Evolutionary conservation across 2,113 vertebrate species (phyloP).

Genomic region (Anseranas semipalmata): DNA sequence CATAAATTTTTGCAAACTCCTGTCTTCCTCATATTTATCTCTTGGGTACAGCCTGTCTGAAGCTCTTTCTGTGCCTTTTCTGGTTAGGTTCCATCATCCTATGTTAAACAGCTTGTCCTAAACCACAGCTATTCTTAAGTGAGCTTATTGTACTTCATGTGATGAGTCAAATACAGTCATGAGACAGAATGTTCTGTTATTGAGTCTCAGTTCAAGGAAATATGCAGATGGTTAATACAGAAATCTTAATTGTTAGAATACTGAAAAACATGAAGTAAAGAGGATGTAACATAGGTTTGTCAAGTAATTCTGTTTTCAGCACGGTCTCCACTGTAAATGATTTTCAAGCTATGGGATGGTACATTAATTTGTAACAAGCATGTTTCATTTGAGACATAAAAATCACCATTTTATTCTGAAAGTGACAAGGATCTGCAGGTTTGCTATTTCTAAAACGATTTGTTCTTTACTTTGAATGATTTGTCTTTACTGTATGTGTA

Average conservation of each 20-base stretch:
- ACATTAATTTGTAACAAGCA: background rate
- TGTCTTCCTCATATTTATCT: background rate
- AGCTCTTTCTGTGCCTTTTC: background rate
- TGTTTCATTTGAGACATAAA: background rate
- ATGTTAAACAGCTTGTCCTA: constrained; percentile 27
- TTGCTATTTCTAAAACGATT: background rate
- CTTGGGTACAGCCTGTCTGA: background rate
- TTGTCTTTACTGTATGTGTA: background rate
- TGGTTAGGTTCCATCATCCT: background rate
- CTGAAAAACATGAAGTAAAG: background rate
- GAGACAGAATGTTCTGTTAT: constrained; percentile 34
- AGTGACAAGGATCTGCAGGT: background rate
- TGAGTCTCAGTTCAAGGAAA: constrained; percentile 55
- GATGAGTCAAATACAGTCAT: constrained; percentile 27
- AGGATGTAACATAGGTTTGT: background rate
- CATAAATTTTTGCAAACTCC: background rate
- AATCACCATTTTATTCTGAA: background rate
- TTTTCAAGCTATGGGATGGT: background rate
- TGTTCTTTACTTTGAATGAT: background rate
- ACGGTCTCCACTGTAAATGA: background rate
- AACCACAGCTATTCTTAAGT: background rate
- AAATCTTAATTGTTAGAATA: constrained; percentile 50
- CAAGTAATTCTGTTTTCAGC: constrained; percentile 35
- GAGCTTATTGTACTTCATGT: constrained; percentile 50
- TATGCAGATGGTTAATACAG: constrained; percentile 55